A percentile compares a stretch with the other conserved stretches of the same genome.
These are phyloP conservation scores for Rhopilema esculentum DNA, from an alignment of 30 jellyfish, hydroid and myxozoan genomes.

Conservation along the genomic window DNA sequence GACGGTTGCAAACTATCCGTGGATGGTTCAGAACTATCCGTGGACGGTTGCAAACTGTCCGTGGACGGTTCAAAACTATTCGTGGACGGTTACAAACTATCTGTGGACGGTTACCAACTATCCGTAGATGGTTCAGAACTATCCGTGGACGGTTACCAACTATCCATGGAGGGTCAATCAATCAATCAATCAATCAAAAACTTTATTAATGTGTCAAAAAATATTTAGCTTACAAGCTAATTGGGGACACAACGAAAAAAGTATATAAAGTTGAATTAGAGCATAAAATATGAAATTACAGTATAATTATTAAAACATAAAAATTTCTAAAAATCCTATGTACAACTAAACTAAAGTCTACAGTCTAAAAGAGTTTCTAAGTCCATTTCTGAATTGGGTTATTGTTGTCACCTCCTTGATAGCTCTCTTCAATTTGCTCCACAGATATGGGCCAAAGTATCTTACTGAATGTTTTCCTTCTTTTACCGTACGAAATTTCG, in stretches of 20 bases:
- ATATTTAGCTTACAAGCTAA: conserved; percentile 13
- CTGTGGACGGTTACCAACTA: too few relatives aligned
- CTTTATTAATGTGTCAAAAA: conserved; percentile 27
- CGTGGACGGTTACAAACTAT: too few relatives aligned
- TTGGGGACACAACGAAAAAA: conserved; percentile 10
- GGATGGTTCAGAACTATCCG: too few relatives aligned
- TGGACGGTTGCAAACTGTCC: too few relatives aligned
- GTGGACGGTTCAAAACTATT: too few relatives aligned
- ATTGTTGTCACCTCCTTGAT: conserved; percentile 58
- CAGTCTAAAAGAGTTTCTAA: conserved; percentile 22
- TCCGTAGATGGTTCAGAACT: too few relatives aligned
- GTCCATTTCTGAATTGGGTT: conserved; percentile 4
- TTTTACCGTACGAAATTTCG: conserved; percentile 35
- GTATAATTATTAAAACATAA: neutral
- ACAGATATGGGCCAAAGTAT: conserved; percentile 52
- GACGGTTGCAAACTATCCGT: too few relatives aligned
- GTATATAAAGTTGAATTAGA: neutral
- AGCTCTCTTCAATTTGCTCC: conserved; percentile 45
- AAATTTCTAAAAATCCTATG: conserved; percentile 21
- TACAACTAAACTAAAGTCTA: conserved; percentile 19
- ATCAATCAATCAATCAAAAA: conserved; percentile 22
- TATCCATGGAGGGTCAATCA: too few relatives aligned
- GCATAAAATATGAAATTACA: neutral
- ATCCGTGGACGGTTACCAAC: too few relatives aligned
- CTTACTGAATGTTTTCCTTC: conserved; percentile 48